These are phyloP conservation scores for Drosophila littoralis DNA, from an alignment of 1,140 invertebrate species.

Conservation along the genomic window DNA sequence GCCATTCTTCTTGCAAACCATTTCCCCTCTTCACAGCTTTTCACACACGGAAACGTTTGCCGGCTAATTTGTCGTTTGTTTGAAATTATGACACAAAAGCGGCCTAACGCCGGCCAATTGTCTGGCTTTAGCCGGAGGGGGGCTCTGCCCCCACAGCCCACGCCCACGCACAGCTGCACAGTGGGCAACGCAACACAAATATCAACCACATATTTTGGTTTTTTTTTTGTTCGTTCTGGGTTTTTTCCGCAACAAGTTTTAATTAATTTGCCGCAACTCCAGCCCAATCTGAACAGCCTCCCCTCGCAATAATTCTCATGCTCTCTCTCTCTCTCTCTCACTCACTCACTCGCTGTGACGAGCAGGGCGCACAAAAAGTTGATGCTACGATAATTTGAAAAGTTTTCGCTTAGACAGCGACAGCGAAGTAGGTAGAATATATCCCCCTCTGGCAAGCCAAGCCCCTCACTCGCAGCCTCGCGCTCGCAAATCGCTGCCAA, in stretches of 20 bases:
- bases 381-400: conserved; percentile 82
- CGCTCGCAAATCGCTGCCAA: neutral
- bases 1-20: conserved; percentile 1
- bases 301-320: conserved; percentile 49
- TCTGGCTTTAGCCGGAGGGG: neutral
- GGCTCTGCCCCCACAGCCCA: conserved; percentile 9
- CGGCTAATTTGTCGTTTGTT: conserved; percentile 79
- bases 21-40: neutral
- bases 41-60: conserved; percentile 43
- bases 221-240: conserved; percentile 19
- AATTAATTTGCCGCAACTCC: conserved; percentile 78
- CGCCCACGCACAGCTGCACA: conserved; percentile 18
- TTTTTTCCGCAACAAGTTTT: conserved; percentile 77
- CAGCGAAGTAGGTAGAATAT: conserved; percentile 33
- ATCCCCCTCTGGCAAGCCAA: neutral
- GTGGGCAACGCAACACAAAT: conserved; percentile 34
- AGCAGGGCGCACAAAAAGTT: conserved; percentile 60
- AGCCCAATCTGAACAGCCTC: conserved; percentile 35
- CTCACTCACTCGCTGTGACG: neutral
- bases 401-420: conserved; percentile 80
- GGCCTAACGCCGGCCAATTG: conserved; percentile 49
- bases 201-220: conserved; percentile 46
- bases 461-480: no score
- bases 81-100: conserved; percentile 77
- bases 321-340: neutral